phyloP scores from a whole-genome alignment of 2,113 vertebrate species.

The Grallaria varia region DNA sequence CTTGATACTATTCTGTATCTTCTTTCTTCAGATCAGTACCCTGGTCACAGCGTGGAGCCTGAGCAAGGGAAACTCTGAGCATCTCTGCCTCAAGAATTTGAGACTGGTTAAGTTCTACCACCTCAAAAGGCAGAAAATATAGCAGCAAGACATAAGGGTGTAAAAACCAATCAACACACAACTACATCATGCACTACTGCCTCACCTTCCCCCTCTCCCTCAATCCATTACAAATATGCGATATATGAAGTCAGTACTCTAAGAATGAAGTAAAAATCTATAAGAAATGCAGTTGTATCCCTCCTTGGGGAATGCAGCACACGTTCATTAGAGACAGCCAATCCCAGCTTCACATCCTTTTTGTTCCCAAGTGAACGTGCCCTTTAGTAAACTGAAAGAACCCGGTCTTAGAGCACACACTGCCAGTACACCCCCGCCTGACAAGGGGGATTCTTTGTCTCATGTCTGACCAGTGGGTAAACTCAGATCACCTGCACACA shows the following conservation, averaged over 20 bases:
- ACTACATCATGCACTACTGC: no score
- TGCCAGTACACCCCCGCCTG: neutral
- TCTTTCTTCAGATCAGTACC: neutral
- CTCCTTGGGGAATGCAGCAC: rapidly evolving
- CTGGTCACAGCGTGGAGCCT: rapidly evolving
- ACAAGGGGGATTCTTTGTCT: neutral
- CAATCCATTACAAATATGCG: rapidly evolving
- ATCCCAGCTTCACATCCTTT: neutral
- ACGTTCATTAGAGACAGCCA: neutral
- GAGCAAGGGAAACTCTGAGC: neutral
- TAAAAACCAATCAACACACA: neutral
- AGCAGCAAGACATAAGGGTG: rapidly evolving
- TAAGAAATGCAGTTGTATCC: neutral
- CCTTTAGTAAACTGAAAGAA: neutral
- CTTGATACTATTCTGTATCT: neutral
- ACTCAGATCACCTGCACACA: neutral
- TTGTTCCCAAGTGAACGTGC: neutral
- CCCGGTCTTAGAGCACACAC: neutral
- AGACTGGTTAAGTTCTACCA: neutral
- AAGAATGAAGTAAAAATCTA: rapidly evolving
- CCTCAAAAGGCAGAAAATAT: neutral
- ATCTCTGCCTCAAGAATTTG: neutral
- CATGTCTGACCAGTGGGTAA: neutral
- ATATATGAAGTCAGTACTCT: neutral
- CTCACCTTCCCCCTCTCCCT: neutral